These are phyloP conservation scores for Clarias batrachus DNA, from an alignment of 2,113 vertebrate species.

Conservation along the genomic window DNA sequence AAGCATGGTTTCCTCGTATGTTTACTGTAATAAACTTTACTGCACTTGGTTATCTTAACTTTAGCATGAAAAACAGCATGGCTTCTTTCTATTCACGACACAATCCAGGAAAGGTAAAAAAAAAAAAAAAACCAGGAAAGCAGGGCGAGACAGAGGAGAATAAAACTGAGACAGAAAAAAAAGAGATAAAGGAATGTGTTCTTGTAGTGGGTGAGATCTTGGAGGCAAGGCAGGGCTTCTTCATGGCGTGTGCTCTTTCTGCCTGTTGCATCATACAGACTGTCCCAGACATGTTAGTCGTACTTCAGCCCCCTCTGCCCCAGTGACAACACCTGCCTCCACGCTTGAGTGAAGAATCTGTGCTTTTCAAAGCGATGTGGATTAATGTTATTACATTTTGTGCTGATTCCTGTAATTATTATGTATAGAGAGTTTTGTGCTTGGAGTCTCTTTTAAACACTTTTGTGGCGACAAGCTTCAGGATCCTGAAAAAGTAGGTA, in stretches of 20 bases:
- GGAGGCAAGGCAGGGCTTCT: slow-evolving; percentile 15
- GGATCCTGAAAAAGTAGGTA: background rate
- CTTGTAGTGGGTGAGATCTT: background rate
- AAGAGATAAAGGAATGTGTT: slow-evolving; percentile 8
- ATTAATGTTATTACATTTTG: background rate
- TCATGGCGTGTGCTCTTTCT: slow-evolving; percentile 33
- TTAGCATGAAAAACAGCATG: background rate
- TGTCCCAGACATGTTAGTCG: slow-evolving; percentile 11
- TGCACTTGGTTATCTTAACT: background rate
- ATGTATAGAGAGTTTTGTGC: background rate
- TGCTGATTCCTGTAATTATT: background rate
- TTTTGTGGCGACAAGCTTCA: background rate
- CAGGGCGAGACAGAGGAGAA: slow-evolving; percentile 7
- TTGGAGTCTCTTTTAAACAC: background rate
- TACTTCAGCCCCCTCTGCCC: slow-evolving; percentile 9
- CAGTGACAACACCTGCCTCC: slow-evolving; percentile 18
- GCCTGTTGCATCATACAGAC: slow-evolving; percentile 42
- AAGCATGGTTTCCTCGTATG: background rate
- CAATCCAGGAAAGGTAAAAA: background rate
- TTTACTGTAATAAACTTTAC: background rate
- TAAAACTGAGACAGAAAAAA: slow-evolving; percentile 12
- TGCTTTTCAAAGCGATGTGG: background rate
- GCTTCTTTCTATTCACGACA: slow-evolving; percentile 1
- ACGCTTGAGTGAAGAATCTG: background rate
- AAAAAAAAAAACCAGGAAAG: background rate